A percentile compares a stretch with the other conserved stretches of the same genome.
Evolutionary conservation across 2,113 vertebrate genomes (phyloP).

Genomic region (Clarias batrachus): DNA sequence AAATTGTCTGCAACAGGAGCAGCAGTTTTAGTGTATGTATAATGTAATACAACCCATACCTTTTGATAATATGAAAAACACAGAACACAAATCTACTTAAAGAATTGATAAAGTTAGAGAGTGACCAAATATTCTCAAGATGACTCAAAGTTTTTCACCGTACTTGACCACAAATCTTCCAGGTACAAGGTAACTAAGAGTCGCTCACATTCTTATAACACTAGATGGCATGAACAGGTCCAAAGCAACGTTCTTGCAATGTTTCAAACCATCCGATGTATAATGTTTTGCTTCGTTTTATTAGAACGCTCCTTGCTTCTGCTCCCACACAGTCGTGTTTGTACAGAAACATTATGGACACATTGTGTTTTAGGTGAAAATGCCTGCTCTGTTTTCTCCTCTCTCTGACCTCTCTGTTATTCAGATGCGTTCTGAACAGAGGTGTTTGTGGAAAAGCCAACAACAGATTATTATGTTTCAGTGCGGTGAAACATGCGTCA

Average conservation of each 20-base stretch:
- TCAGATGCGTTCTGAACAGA: constrained; percentile 2
- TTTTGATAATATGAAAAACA: not conserved
- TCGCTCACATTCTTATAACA: not conserved
- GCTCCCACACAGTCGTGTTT: not conserved
- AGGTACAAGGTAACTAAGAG: not conserved
- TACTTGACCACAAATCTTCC: not conserved
- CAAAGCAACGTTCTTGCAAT: not conserved
- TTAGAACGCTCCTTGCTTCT: not conserved
- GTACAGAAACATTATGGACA: not conserved
- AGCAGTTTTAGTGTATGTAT: not conserved
- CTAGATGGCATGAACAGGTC: not conserved
- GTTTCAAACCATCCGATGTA: not conserved
- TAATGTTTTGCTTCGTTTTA: not conserved
- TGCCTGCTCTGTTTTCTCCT: not conserved
- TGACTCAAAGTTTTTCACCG: not conserved
- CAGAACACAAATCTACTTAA: not conserved
- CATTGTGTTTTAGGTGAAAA: not conserved
- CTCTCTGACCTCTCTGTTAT: not conserved
- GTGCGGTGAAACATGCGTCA: constrained; percentile 27
- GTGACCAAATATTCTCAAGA: not conserved
- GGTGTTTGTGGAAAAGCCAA: constrained; percentile 16
- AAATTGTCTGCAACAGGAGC: not conserved
- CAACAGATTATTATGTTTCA: constrained; percentile 41
- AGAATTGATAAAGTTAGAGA: not conserved
- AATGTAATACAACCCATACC: not conserved